Percentiles rank a stretch among this genome's conserved stretches.
Evolutionary conservation across 2,113 vertebrate species (phyloP).

Genomic region (Sinocyclocheilus anshuiensis): DNA sequence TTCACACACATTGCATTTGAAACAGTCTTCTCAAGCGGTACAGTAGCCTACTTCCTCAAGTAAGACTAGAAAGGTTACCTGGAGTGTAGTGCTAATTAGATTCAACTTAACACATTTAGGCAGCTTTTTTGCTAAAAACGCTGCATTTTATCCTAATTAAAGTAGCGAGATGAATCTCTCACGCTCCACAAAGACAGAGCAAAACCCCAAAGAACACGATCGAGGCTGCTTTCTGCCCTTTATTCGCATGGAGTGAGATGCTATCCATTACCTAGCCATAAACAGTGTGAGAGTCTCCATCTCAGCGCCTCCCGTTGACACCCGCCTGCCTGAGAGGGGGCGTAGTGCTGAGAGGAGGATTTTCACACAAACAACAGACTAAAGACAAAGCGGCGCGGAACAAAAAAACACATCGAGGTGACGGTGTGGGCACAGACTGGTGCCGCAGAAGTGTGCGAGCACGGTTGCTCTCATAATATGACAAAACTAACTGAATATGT

Average conservation of each 20-base stretch:
- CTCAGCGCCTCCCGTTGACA: slow-evolving; percentile 34
- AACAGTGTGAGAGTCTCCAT: slow-evolving; percentile 25
- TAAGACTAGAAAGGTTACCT: slow-evolving; percentile 19
- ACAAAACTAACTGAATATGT: too few species aligned
- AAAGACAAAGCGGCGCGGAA: slow-evolving; percentile 45
- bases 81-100: slow-evolving; percentile 38
- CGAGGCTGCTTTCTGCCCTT: neutral
- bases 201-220: slow-evolving; percentile 16
- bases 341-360: slow-evolving; percentile 40
- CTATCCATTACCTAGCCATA: slow-evolving; percentile 32
- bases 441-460: slow-evolving; percentile 45
- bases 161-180: slow-evolving; percentile 22
- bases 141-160: slow-evolving; percentile 50
- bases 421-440: slow-evolving; percentile 45
- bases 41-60: neutral
- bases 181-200: neutral
- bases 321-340: slow-evolving; percentile 41
- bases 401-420: slow-evolving; percentile 49
- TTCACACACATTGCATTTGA: neutral
- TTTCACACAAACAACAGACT: slow-evolving; percentile 59
- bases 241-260: slow-evolving; percentile 28
- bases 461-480: slow-evolving; percentile 16
- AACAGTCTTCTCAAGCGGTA: neutral
- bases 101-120: slow-evolving; percentile 17
- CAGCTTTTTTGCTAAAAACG: slow-evolving; percentile 13